phyloP scores from a whole-genome alignment of 2,888 invertebrate genomes.

The Caenorhabditis sp. region DNA sequence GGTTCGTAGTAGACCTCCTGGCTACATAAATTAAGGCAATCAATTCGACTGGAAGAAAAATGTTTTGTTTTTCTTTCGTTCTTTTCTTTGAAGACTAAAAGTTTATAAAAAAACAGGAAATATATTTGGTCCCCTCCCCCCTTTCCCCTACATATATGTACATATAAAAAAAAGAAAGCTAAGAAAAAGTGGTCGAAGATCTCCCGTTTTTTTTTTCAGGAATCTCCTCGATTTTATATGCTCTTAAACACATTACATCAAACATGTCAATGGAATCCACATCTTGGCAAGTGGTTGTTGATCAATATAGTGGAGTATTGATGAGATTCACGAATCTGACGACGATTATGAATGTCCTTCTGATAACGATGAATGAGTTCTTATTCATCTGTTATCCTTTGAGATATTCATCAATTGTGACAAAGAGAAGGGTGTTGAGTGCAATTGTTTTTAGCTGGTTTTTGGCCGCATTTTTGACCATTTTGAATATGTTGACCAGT shows the following conservation, averaged over 20 bases:
- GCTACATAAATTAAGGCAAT: too few species aligned
- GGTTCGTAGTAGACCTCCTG: slow-evolving; percentile 19
- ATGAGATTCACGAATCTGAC: slow-evolving; percentile 54
- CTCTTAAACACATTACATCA: slow-evolving; percentile 47
- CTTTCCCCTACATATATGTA: too few species aligned
- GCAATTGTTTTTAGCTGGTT: slow-evolving; percentile 44
- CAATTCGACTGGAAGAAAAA: neutral
- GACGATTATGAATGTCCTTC: slow-evolving; percentile 61
- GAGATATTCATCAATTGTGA: slow-evolving; percentile 52
- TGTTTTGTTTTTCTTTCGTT: neutral
- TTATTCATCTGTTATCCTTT: slow-evolving; percentile 60
- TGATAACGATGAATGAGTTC: slow-evolving; percentile 64
- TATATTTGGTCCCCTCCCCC: too few species aligned
- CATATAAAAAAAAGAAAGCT: neutral
- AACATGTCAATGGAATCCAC: slow-evolving; percentile 49
- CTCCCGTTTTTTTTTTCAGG: slow-evolving; percentile 22
- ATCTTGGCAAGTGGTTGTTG: slow-evolving; percentile 47
- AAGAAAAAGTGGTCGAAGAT: too few species aligned
- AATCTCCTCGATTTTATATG: slow-evolving; percentile 47
- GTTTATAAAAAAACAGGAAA: neutral
- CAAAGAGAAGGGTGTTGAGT: slow-evolving; percentile 39
- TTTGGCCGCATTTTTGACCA: slow-evolving; percentile 36
- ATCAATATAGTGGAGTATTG: slow-evolving; percentile 50
- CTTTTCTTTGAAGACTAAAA: neutral
- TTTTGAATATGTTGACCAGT: slow-evolving; percentile 46